Evolutionary conservation across 2,113 vertebrate species (phyloP).

Genomic region (Aphyosemion australe): DNA sequence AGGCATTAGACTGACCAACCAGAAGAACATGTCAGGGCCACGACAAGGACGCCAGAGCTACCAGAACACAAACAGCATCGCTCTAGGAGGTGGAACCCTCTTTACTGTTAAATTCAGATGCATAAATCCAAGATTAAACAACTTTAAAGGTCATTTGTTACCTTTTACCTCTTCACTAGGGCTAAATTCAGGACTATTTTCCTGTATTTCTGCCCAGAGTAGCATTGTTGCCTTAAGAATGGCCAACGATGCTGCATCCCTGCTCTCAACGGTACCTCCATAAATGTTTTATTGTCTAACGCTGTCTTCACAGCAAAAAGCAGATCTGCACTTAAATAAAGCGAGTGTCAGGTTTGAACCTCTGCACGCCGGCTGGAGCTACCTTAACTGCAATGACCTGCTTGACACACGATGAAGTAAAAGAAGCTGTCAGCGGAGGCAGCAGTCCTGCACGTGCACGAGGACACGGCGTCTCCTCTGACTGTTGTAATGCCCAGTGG

Average conservation of each 20-base stretch:
- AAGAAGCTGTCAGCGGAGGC: constrained; percentile 23
- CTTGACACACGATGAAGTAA: constrained; percentile 39
- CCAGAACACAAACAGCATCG: background rate
- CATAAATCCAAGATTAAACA: background rate
- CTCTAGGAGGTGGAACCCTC: background rate
- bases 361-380: constrained; percentile 5
- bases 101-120: background rate
- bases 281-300: background rate
- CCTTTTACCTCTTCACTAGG: background rate
- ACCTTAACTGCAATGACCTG: constrained; percentile 17
- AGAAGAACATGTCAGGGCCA: constrained; percentile 2
- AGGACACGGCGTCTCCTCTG: constrained; percentile 18
- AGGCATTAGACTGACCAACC: constrained; percentile 1
- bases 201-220: background rate
- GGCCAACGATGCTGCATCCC: background rate
- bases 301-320: background rate
- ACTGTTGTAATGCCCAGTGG: constrained; percentile 55
- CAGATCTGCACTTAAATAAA: background rate
- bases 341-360: constrained; percentile 2
- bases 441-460: background rate
- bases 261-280: background rate
- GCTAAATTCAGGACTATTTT: background rate
- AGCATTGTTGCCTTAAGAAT: background rate
- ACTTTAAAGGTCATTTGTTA: background rate
- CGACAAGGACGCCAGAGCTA: constrained; percentile 21